phyloP scores from a whole-genome alignment of 2,888 invertebrate species.

The Arctia plantaginis region DNA sequence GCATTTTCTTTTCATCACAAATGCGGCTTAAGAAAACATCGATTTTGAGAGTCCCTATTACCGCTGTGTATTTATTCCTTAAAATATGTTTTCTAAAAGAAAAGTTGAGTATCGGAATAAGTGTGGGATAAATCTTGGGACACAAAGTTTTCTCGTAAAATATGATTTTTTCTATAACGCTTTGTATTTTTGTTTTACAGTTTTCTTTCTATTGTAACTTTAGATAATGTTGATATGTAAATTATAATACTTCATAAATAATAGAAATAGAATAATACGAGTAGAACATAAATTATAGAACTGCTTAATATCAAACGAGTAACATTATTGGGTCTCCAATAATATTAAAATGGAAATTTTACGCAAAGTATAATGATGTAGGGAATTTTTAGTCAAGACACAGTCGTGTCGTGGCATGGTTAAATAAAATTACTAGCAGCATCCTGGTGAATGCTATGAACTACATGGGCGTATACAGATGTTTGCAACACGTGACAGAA shows the following conservation, averaged over 20 bases:
- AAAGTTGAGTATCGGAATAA: slow-evolving; percentile 46
- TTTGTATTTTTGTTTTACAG: slow-evolving; percentile 31
- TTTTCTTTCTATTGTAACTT: slow-evolving; percentile 35
- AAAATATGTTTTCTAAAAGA: slow-evolving; percentile 40
- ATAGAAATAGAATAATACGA: too few species aligned
- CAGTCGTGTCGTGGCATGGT: too few species aligned
- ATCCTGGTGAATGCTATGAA: too few species aligned
- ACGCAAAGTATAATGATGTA: too few species aligned
- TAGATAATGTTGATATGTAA: slow-evolving; percentile 33
- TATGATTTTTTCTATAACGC: slow-evolving; percentile 32
- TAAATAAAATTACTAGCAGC: too few species aligned
- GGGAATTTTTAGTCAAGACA: too few species aligned
- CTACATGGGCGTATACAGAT: too few species aligned
- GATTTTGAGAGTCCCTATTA: slow-evolving; percentile 30
- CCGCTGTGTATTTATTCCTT: slow-evolving; percentile 31
- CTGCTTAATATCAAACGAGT: slow-evolving; percentile 25
- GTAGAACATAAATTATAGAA: too few species aligned
- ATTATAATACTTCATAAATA: too few species aligned
- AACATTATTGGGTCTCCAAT: slow-evolving; percentile 12
- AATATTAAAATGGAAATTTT: too few species aligned
- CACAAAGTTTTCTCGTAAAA: slow-evolving; percentile 39
- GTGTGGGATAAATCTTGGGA: slow-evolving; percentile 29
- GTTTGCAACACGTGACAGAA: too few species aligned
- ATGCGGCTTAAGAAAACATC: slow-evolving; percentile 36
- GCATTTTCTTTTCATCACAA: slow-evolving; percentile 31